Conservation (phyloP, 1,140 invertebrate species). For the Hyphantria cunea region DNA sequence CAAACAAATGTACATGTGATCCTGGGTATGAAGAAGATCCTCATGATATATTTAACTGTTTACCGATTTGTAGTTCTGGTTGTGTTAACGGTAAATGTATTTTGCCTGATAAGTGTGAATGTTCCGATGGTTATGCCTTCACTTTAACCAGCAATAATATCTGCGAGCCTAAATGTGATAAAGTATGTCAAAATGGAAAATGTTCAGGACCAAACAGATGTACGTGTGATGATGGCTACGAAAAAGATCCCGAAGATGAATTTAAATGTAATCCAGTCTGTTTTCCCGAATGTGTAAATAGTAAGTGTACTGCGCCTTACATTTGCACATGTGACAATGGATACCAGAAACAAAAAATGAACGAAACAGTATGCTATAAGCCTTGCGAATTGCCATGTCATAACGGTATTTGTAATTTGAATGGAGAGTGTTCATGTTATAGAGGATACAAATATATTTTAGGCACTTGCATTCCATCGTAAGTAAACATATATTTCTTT, state of each 20-base stretch:
- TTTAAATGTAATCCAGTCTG: constrained; percentile 48
- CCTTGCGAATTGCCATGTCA: constrained; percentile 26
- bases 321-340: constrained; percentile 48
- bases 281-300: constrained; percentile 53
- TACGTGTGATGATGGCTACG: constrained; percentile 35
- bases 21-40: constrained; percentile 41
- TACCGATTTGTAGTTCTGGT: constrained; percentile 37
- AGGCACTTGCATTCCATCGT: constrained; percentile 35
- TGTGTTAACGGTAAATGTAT: constrained; percentile 78
- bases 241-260: not conserved
- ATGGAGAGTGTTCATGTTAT: constrained; percentile 3
- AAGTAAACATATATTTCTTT: constrained; percentile 17
- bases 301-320: constrained; percentile 37
- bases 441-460: constrained; percentile 37
- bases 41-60: constrained; percentile 80
- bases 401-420: constrained; percentile 49
- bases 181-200: constrained; percentile 31
- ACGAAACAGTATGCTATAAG: constrained; percentile 34
- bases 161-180: constrained; percentile 7
- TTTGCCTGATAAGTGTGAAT: constrained; percentile 75
- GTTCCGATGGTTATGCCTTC: constrained; percentile 49
- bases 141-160: not conserved
- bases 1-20: constrained; percentile 35
- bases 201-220: constrained; percentile 33
- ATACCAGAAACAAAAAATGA: constrained; percentile 11